Base-by-base conservation (phyloP, 2,797 vertebrate genomes). In the Paguma larvata region DNA sequence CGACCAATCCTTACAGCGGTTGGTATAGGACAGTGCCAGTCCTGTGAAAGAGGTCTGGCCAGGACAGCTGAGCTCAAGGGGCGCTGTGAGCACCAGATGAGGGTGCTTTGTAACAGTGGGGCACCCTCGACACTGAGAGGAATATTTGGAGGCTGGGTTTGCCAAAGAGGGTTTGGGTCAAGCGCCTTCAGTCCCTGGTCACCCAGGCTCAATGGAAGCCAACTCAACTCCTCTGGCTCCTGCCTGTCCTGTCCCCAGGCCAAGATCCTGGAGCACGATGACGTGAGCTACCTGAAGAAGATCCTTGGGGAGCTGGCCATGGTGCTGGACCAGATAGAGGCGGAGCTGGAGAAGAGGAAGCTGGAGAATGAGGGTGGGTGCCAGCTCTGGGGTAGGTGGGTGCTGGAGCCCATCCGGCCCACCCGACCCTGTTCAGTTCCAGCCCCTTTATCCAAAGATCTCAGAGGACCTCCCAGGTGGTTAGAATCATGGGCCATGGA, bases 281-380 rank as follows among this genome's bases (percentile, higher is more conserved):
- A 99, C 0, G 99, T 99, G 98, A 99, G 99, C 98, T 99, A 99
- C 98, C 98, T 99, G 98, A 99, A 99, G 99, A 99, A 99, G 98
- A 99, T 99, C 95, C 99, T 99, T 10, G 99, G 99, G 16, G 99
- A 99, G 94, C 98, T 99, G 98, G 99, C 99, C n/a, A 99, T 99
- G 99, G 99, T 99, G 97, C 99, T 99, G 97, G 99, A 99, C 98
- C 99, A 99, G 98, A 99, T 99, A 5, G 99, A 99, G 97, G 99
- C 99, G 0, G 99, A 99, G 97, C 99, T 99, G 98, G 99, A 99
- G 98, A 99, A 99, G 98, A 99, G 99, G 98, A 99, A 99, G 98
- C 98, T 99, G 93, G 99, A 99, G 98, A 99, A 99, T 97, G 99
- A 99, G 99, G 99, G 99, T 99, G 98, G 89, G 98, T 27, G 0